Evolutionary conservation across 2,888 invertebrate species (phyloP).

Genomic region (Ichneumoninae sp.): DNA sequence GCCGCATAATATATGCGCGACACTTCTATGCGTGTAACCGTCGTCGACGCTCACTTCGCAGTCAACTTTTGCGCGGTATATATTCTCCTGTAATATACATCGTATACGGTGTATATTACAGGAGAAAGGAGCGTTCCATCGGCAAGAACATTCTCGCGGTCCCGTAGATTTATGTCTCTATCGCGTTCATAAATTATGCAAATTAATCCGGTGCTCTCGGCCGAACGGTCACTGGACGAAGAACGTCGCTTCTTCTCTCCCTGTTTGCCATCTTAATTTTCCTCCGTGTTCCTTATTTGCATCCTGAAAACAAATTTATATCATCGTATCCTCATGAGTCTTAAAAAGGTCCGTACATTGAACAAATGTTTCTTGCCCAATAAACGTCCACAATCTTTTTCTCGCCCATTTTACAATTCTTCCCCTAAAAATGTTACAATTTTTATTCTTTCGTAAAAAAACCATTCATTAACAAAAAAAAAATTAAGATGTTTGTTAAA

Average conservation of each 20-base stretch:
- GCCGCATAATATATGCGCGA: slow-evolving; percentile 28
- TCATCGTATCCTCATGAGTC: slow-evolving; percentile 14
- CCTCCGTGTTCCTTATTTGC: neutral
- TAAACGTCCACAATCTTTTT: no score
- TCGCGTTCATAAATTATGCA: slow-evolving; percentile 63
- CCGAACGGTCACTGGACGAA: slow-evolving; percentile 39
- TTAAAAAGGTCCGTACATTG: neutral
- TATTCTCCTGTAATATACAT: no score
- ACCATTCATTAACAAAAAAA: no score
- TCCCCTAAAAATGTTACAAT: no score
- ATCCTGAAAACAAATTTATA: slow-evolving; percentile 21
- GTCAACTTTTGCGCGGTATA: slow-evolving; percentile 23
- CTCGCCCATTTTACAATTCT: no score
- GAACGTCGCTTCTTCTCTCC: slow-evolving; percentile 3
- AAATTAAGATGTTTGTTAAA: no score
- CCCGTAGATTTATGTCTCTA: slow-evolving; percentile 61
- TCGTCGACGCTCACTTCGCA: slow-evolving; percentile 13
- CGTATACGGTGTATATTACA: slow-evolving; percentile 24
- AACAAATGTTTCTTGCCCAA: neutral
- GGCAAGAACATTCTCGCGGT: slow-evolving; percentile 34
- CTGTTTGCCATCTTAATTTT: slow-evolving; percentile 20
- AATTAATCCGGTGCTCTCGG: slow-evolving; percentile 62
- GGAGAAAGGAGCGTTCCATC: slow-evolving; percentile 3
- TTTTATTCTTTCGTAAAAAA: no score
- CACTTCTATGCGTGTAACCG: slow-evolving; percentile 37